These are phyloP conservation scores for Coreoperca whiteheadi DNA, from an alignment of 2,113 vertebrate species.

Conservation along the genomic window DNA sequence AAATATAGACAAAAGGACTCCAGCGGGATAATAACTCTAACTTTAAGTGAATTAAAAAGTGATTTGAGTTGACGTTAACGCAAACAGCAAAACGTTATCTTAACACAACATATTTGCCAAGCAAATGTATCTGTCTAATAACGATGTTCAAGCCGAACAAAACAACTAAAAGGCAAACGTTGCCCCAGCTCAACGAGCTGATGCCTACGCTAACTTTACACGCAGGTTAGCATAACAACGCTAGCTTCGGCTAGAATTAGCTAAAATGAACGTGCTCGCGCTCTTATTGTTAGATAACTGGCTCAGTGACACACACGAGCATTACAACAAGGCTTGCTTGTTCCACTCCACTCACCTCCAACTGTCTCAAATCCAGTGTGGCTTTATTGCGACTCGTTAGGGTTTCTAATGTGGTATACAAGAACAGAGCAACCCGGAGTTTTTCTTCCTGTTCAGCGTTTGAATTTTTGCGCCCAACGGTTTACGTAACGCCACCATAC, in stretches of 20 bases:
- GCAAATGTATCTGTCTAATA: neutral
- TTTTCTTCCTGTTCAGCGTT: constrained; percentile 67
- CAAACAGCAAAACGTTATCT: neutral
- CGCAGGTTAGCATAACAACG: constrained; percentile 42
- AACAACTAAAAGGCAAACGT: neutral
- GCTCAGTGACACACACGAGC: neutral
- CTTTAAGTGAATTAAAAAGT: neutral
- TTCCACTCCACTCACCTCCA: neutral
- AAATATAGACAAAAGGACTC: constrained; percentile 19
- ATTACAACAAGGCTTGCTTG: neutral
- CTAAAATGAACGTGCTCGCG: neutral
- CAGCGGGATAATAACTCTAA: no score
- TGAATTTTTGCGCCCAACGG: constrained; percentile 87
- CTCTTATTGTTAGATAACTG: neutral
- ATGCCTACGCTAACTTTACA: neutral
- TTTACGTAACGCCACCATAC: constrained; percentile 60
- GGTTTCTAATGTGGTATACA: neutral
- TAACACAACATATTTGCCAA: neutral
- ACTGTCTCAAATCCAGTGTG: neutral
- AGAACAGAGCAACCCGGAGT: neutral
- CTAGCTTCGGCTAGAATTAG: constrained; percentile 42
- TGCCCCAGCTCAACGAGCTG: neutral
- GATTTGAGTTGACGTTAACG: neutral
- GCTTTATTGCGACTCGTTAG: rapidly evolving
- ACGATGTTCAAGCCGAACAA: neutral